Base-by-base conservation (phyloP, 1,140 invertebrate species). In the Berghia stephanieae region DNA sequence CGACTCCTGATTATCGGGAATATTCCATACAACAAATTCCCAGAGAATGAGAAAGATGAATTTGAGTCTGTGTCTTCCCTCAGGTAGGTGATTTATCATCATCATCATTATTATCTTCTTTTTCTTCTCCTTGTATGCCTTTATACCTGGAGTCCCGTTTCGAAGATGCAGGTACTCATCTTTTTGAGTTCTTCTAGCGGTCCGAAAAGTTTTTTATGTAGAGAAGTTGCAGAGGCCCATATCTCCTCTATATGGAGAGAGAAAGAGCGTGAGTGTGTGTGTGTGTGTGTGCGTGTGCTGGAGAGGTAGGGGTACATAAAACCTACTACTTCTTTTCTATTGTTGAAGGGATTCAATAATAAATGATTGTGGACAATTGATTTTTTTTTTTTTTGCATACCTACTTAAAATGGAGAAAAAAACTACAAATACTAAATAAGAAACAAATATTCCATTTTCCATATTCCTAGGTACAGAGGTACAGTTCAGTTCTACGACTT, bases 401-500 rank as follows among this genome's bases (percentile, higher is more conserved):
- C 8, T 63, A 10, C 10, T 13, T 63, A 27, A 27, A 21, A 27
- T n/a, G n/a, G n/a, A n/a, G n/a, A n/a, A n/a, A n/a, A n/a, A 49
- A n/a, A 49, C 46, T n/a, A 49, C 10, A 49, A n/a, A 13, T 13
- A 49, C 46, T n/a, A 13, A 49, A 13, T 49, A n/a, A 13, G n/a
- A 49, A 49, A 49, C 46, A 8, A 69, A 13, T 34, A 40, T 42
- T 13, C 5, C 67, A 21, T 21, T 67, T 75, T 46, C 63, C 70
- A 31, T 63, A 43, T 49, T 82, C 82, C 3, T 66, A 87, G 86
- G 55, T 84, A 83, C 57, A 78, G 87, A 69, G 87, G 87, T 10
- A 79, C 82, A 52, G 57, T 88, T 8, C 82, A 84, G 60, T 78
- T 87, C 8, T 86, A 86, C 69, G 82, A 88, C 71, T 88, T 88